A percentile compares a stretch with the other conserved stretches of the same genome.
These are phyloP conservation scores for Phycodurus eques DNA, from an alignment of 2,113 vertebrate species.

Conservation along the genomic window DNA sequence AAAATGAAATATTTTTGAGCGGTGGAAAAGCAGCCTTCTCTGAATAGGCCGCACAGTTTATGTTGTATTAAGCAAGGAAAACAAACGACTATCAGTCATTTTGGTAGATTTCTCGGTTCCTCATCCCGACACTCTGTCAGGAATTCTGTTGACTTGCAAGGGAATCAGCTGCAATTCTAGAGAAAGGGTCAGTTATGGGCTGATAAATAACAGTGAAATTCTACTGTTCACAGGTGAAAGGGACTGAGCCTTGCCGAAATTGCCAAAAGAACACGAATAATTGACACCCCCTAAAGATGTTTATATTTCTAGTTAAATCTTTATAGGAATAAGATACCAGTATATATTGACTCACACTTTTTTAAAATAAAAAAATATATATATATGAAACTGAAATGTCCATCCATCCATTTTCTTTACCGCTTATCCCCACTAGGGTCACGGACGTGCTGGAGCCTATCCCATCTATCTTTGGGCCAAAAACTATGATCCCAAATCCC, in stretches of 20 bases:
- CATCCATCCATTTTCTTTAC: too few species aligned
- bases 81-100: slow-evolving; percentile 78
- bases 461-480: too few species aligned
- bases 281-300: not conserved
- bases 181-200: slow-evolving; percentile 34
- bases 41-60: slow-evolving; percentile 70
- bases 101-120: slow-evolving; percentile 58
- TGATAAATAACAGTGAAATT: slow-evolving; percentile 1
- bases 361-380: too few species aligned
- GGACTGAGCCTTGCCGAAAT: not conserved
- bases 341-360: too few species aligned
- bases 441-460: too few species aligned
- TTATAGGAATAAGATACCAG: too few species aligned
- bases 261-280: not conserved
- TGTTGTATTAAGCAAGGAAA: slow-evolving; percentile 78
- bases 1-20: slow-evolving; percentile 72
- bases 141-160: slow-evolving; percentile 43
- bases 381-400: too few species aligned
- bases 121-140: slow-evolving; percentile 30
- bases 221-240: not conserved
- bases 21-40: slow-evolving; percentile 63
- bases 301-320: too few species aligned
- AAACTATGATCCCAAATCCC: too few species aligned
- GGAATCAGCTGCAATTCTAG: slow-evolving; percentile 38
- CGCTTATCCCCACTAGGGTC: too few species aligned